Conservation (phyloP, 2,888 invertebrate genomes). For the Chymomyza caudatula region DNA sequence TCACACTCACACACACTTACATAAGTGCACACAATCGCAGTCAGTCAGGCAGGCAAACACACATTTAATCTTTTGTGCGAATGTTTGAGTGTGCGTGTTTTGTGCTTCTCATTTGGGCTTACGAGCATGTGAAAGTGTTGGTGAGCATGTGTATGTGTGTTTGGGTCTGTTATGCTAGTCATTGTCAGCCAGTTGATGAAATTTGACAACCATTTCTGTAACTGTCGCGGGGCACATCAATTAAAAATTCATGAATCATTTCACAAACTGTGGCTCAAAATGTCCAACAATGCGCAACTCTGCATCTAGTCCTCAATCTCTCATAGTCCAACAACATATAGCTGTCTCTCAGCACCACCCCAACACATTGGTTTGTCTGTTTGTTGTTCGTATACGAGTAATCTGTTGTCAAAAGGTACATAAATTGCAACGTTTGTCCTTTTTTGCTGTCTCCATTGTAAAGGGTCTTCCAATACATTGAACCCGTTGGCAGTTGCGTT, state of each 20-base stretch:
- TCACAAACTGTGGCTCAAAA: conserved; percentile 63
- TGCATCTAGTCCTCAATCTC: background rate
- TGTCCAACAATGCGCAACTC: conserved; percentile 31
- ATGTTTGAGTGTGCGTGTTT: conserved; percentile 55
- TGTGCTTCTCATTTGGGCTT: conserved; percentile 69
- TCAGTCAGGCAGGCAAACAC: conserved; percentile 12
- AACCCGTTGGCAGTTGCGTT: conserved; percentile 20
- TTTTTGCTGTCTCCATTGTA: conserved; percentile 27
- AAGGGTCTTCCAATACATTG: conserved; percentile 53
- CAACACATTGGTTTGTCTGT: background rate
- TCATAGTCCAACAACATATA: background rate
- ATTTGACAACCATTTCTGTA: conserved; percentile 37
- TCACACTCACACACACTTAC: background rate
- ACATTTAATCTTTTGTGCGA: conserved; percentile 65
- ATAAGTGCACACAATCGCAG: background rate
- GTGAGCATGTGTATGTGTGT: background rate
- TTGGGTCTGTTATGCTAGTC: no score
- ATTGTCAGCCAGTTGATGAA: conserved; percentile 61
- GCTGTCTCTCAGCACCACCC: no score
- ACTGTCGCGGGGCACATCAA: conserved; percentile 46
- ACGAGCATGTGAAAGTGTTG: conserved; percentile 18
- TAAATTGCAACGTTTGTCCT: conserved; percentile 25
- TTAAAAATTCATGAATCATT: conserved; percentile 69
- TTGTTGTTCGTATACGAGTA: conserved; percentile 21
- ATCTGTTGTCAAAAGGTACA: conserved; percentile 65